Evolutionary conservation across 2,888 invertebrate genomes (phyloP).

Genomic region (Ophion obscuratus): DNA sequence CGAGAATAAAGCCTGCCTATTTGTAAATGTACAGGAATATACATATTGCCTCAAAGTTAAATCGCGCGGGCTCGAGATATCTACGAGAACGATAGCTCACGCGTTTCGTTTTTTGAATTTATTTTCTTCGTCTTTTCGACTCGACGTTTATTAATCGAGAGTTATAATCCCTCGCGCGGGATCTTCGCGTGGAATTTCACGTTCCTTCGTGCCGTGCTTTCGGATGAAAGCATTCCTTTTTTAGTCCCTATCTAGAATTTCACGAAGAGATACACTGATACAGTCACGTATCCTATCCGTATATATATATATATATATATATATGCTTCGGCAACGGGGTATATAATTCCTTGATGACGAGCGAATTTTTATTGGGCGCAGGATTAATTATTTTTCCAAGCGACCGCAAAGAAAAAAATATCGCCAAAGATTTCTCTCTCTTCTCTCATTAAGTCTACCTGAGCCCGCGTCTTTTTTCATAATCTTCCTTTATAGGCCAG

Average conservation of each 20-base stretch:
- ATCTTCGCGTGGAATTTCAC: conserved; percentile 61
- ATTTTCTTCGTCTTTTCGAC: conserved; percentile 41
- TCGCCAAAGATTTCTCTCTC: conserved; percentile 22
- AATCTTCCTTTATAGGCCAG: conserved; percentile 35
- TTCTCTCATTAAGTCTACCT: conserved; percentile 13
- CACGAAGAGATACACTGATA: conserved; percentile 3
- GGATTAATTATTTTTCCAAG: conserved; percentile 74
- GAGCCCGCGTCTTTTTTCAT: conserved; percentile 38
- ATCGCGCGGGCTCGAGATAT: conserved; percentile 17
- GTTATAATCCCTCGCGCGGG: conserved; percentile 69
- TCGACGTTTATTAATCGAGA: conserved; percentile 71
- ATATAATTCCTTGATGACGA: conserved; percentile 62
- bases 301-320: background rate
- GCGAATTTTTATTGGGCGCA: conserved; percentile 54
- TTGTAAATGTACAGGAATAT: conserved; percentile 13
- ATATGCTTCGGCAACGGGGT: conserved; percentile 5
- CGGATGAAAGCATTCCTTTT: conserved; percentile 25
- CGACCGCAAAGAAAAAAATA: conserved; percentile 12
- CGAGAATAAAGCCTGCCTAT: conserved; percentile 2
- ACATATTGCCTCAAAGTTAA: conserved; percentile 12
- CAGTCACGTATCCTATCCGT: background rate
- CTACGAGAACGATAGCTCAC: conserved; percentile 67
- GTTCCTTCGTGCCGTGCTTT: conserved; percentile 40
- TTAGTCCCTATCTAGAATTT: conserved; percentile 36
- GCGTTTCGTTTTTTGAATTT: background rate